phyloP scores from a whole-genome alignment of 2,113 vertebrate species.

The Oreotrochilus melanogaster region DNA sequence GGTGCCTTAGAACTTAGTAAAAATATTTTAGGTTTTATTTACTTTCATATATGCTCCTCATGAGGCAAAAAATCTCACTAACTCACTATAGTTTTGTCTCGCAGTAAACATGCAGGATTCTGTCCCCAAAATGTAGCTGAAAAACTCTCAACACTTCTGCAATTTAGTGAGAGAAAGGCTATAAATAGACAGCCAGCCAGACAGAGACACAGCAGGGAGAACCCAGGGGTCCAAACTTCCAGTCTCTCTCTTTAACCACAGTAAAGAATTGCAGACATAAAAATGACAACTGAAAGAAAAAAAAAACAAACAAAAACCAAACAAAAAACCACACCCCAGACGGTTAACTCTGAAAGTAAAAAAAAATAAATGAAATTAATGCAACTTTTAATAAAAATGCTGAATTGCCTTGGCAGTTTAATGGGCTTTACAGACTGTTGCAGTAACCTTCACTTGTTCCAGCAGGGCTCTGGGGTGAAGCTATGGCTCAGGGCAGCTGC shows the following conservation, averaged over 20 bases:
- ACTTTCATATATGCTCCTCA: not conserved
- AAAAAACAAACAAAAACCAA: not conserved
- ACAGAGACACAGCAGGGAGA: constrained; percentile 43
- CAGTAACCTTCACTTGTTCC: not conserved
- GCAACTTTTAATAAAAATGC: not conserved
- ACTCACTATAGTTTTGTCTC: not conserved
- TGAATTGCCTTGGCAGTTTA: not conserved
- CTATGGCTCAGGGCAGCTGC: not conserved
- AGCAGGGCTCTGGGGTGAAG: not conserved
- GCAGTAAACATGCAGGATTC: constrained; percentile 18
- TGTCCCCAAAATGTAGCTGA: constrained; percentile 4
- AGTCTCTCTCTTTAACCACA: not conserved
- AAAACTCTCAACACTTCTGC: constrained; percentile 34
- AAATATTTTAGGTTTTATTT: not conserved
- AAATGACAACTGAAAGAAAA: not conserved
- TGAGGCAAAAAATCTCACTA: not conserved
- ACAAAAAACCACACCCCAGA: not conserved
- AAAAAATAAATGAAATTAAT: not conserved
- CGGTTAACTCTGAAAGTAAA: not conserved
- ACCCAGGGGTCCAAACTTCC: not conserved
- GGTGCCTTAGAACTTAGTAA: not conserved
- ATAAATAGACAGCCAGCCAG: constrained; percentile 23
- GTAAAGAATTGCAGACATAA: not conserved
- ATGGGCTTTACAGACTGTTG: not conserved
- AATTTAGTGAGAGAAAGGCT: constrained; percentile 19